Percentiles rank a stretch among this genome's conserved stretches.
Conservation (phyloP, 2,797 vertebrate species). For the Epinephelus coioides region DNA sequence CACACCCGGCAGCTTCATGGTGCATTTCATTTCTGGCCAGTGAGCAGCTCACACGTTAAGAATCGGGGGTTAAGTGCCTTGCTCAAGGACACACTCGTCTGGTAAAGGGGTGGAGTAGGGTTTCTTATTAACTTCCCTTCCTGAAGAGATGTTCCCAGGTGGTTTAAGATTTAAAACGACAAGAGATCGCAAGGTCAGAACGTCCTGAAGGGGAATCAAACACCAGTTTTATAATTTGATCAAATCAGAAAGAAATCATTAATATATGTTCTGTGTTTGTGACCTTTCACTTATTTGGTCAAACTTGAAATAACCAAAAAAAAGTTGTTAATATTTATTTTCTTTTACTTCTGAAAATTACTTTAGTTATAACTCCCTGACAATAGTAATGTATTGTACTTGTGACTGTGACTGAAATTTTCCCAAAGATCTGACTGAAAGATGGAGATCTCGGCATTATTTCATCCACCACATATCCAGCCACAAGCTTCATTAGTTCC, state of each 20-base stretch:
- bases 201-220: background rate
- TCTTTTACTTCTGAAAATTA: no score
- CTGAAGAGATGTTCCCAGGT: slow-evolving; percentile 18
- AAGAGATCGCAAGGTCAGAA: slow-evolving; percentile 16
- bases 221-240: background rate
- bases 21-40: slow-evolving; percentile 31
- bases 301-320: no score
- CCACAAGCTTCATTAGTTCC: no score
- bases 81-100: slow-evolving; percentile 37
- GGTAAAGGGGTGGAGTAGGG: background rate
- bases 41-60: slow-evolving; percentile 1
- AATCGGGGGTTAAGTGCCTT: slow-evolving; percentile 24
- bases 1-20: slow-evolving; percentile 10
- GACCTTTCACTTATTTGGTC: no score
- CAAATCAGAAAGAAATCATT: background rate
- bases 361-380: no score
- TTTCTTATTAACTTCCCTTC: slow-evolving; percentile 35
- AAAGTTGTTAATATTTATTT: no score
- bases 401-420: no score
- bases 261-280: no score
- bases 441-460: no score
- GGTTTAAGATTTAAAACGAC: slow-evolving; percentile 11
- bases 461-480: no score
- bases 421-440: no score
- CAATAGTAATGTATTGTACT: no score